Conservation (phyloP, 2,113 vertebrate genomes). For the Pseudonaja textilis region DNA sequence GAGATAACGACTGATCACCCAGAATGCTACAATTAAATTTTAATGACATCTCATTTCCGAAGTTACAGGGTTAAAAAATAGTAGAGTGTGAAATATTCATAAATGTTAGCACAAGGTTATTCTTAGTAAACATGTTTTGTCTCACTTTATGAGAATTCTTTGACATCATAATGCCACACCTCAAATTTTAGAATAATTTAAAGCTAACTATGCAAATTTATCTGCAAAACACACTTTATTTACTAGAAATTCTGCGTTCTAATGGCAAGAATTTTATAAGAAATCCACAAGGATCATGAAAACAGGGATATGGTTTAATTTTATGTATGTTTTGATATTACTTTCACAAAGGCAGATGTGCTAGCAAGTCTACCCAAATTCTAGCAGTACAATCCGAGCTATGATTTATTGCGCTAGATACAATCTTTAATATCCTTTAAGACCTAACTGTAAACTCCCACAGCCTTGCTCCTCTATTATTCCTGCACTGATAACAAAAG, state of each 20-base stretch:
- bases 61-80: neutral
- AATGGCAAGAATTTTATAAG: neutral
- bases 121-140: neutral
- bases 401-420: conserved; percentile 8
- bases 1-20: neutral
- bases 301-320: neutral
- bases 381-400: neutral
- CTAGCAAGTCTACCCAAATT: neutral
- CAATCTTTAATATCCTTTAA: conserved; percentile 57
- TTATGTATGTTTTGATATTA: rapidly evolving
- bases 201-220: neutral
- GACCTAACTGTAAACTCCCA: neutral
- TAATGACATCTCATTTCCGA: neutral
- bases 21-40: neutral
- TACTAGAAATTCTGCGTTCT: neutral
- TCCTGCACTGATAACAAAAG: neutral
- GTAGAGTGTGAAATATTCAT: too few relatives aligned
- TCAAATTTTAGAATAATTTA: neutral
- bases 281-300: neutral
- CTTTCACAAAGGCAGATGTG: neutral
- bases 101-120: neutral
- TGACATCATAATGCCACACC: neutral
- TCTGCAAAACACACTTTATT: neutral
- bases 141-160: neutral
- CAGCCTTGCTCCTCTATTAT: neutral